These are phyloP conservation scores for Tyrannus savana DNA, from an alignment of 2,113 vertebrate species.

Conservation along the genomic window DNA sequence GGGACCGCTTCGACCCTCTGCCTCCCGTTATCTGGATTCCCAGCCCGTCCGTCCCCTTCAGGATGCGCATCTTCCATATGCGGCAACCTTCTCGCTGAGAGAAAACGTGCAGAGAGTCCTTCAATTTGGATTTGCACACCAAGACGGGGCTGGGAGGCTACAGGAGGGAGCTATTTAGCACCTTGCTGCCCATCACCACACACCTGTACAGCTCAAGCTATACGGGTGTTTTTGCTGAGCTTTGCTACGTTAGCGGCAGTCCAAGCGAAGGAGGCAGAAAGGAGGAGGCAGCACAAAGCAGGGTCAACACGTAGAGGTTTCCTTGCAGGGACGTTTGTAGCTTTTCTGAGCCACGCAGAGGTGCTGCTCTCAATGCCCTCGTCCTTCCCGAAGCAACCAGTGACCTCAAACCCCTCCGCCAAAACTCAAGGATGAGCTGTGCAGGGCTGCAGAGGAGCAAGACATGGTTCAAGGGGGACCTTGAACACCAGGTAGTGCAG, in stretches of 20 bases:
- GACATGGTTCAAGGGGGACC: background rate
- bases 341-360: background rate
- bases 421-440: background rate
- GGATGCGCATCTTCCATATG: conserved; percentile 98
- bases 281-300: conserved; percentile 30
- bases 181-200: conserved; percentile 12
- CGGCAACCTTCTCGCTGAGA: conserved; percentile 86
- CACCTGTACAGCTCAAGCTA: background rate
- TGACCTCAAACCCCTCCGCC: background rate
- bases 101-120: conserved; percentile 61
- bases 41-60: conserved; percentile 90
- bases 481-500: background rate
- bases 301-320: background rate
- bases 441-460: background rate
- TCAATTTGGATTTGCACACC: conserved; percentile 49
- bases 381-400: background rate
- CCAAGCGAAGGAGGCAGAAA: conserved; percentile 46
- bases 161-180: background rate
- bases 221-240: background rate
- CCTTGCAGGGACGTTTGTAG: background rate
- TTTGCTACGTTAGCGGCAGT: conserved; percentile 19
- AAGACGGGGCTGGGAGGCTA: background rate
- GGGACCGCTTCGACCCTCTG: conserved; percentile 91
- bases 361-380: background rate
- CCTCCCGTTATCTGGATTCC: conserved; percentile 96